Evolutionary conservation across 2,888 invertebrate genomes (phyloP).

Genomic region (Magallana nippona): DNA sequence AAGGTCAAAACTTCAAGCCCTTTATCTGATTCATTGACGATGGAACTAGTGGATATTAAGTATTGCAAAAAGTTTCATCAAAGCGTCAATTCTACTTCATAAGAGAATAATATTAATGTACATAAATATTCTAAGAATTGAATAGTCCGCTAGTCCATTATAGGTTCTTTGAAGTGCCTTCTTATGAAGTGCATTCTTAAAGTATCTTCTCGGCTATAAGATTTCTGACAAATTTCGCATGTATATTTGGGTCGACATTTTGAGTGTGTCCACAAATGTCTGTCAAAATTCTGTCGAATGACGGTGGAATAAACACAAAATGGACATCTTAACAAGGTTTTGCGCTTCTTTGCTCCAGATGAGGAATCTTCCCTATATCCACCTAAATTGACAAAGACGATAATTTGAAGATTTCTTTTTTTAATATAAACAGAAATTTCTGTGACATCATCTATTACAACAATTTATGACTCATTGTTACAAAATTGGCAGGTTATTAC

Average conservation of each 20-base stretch:
- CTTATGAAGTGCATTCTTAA: conserved; percentile 5
- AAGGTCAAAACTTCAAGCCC: too few relatives aligned
- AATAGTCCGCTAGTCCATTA: background rate
- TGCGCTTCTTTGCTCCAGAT: background rate
- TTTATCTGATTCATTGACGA: too few relatives aligned
- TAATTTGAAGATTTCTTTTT: background rate
- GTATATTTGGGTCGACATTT: background rate
- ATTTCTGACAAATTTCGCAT: background rate
- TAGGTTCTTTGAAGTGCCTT: background rate
- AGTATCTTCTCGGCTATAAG: conserved; percentile 21
- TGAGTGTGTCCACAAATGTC: conserved; percentile 6
- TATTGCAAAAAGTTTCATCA: background rate
- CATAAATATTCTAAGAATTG: background rate
- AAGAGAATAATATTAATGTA: background rate
- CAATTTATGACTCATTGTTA: too few relatives aligned
- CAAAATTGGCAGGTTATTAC: too few relatives aligned
- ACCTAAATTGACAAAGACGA: conserved; percentile 29
- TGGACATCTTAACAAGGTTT: conserved; percentile 21
- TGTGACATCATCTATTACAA: too few relatives aligned
- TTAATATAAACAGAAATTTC: too few relatives aligned
- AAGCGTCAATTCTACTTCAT: background rate
- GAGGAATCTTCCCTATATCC: background rate
- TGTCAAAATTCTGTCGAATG: conserved; percentile 6
- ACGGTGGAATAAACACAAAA: background rate
- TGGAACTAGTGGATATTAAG: background rate